Conservation (phyloP, 2,797 vertebrate genomes). For the Sebastes taczanowskii region DNA sequence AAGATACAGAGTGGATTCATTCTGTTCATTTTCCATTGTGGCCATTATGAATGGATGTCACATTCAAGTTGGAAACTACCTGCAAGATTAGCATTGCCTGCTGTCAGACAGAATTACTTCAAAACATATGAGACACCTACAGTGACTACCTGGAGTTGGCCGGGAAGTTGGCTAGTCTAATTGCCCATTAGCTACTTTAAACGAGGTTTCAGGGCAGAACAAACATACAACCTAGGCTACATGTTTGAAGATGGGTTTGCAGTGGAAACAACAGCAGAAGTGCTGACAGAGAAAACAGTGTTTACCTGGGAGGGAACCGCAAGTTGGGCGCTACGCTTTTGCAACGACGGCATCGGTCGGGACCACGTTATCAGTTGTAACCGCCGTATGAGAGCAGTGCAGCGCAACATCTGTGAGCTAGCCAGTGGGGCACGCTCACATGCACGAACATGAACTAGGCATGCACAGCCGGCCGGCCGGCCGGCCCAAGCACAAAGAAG, state of each 20-base stretch:
- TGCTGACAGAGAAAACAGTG: too few species aligned
- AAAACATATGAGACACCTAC: background rate
- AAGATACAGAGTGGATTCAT: background rate
- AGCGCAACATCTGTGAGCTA: too few species aligned
- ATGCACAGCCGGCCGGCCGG: too few species aligned
- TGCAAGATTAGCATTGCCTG: background rate
- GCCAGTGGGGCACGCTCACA: too few species aligned
- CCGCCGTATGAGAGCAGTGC: too few species aligned
- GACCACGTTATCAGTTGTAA: too few species aligned
- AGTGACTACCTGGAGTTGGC: background rate
- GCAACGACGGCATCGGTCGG: too few species aligned
- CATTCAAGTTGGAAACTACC: background rate
- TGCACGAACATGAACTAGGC: too few species aligned
- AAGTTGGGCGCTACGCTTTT: fast-evolving
- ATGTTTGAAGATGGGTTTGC: background rate
- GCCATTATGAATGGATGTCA: background rate
- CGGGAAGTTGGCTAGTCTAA: background rate
- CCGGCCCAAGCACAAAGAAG: too few species aligned
- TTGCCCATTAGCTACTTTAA: background rate
- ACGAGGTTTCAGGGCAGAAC: background rate
- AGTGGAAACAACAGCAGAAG: too few species aligned
- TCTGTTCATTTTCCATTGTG: background rate
- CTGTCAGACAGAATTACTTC: background rate
- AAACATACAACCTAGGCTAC: background rate
- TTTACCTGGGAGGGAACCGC: too few species aligned